Evolutionary conservation across 2,797 vertebrate species (phyloP), one percentile per base, ranked within the genome.

Genomic region (Rachycentron canadum): DNA sequence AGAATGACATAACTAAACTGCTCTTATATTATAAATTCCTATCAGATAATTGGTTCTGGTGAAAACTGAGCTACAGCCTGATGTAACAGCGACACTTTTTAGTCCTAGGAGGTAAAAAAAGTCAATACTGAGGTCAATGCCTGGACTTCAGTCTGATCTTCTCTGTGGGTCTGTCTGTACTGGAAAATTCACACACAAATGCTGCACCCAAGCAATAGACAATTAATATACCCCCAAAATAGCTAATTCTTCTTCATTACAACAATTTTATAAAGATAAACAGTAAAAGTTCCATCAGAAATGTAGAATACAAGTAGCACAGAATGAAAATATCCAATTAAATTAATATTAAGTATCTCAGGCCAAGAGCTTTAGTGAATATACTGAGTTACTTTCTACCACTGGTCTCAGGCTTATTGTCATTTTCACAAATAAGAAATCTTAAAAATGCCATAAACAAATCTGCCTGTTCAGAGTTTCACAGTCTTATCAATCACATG

Each of bases 401-500:
- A n/a, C 47, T 41, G 45, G 19, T 34, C 25, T 53, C 34, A 30
- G 41, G 10, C n/a, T 11, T 13, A 13, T 23, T 13, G 3, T n/a
- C 3, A 16, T 21, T 23, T 21, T 66, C 30, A 43, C 2, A 25
- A 41, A 62, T 21, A n/a, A 55, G 13, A 47, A 19, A 3, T 1
- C 1, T 45, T 32, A 7, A 32, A 13, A 64, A 55, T 14, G 34
- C 17, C 17, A 63, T 25, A 57, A 72, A 79, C 73, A 40, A 3
- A 30, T 59, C 19, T 4, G 30, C 11, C 43, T 50, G 65, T 11
- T 68, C 43, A 57, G 41, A 65, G 65, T 76, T 78, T 70, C 2
- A 74, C 72, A 53, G 25, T 70, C 72, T 70, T 72, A 88, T 86
- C 87, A 81, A 43, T 89, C 89, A 88, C 86, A 79, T 86, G 86